Percentiles rank a stretch among this genome's conserved stretches.
phyloP scores from a whole-genome alignment of 2,113 vertebrate genomes.

The Bucco capensis region DNA sequence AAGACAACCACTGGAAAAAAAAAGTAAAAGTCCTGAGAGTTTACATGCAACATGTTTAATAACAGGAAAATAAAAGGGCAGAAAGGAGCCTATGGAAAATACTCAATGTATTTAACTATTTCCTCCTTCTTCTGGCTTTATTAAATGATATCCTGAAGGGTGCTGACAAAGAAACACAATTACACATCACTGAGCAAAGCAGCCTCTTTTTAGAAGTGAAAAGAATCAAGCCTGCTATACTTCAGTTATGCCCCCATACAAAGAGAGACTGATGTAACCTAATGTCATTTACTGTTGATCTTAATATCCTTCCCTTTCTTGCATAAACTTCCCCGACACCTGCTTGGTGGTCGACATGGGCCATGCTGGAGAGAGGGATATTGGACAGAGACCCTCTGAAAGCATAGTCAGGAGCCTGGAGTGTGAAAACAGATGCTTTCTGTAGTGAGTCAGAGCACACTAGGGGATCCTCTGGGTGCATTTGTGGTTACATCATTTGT shows the following conservation, averaged over 20 bases:
- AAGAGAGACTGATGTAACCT: not conserved
- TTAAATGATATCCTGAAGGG: conserved; percentile 66
- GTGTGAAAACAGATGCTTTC: conserved; percentile 40
- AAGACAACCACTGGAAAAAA: conserved; percentile 15
- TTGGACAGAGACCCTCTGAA: conserved; percentile 41
- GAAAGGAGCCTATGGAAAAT: conserved; percentile 62
- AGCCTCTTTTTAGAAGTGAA: not conserved
- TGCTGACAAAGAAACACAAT: conserved; percentile 51
- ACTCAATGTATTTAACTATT: conserved; percentile 62
- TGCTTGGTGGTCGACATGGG: conserved; percentile 20
- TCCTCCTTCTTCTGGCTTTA: conserved; percentile 65
- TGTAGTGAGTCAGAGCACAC: not conserved
- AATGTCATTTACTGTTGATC: conserved; percentile 25
- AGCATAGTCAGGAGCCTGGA: not conserved
- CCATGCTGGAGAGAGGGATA: not conserved
- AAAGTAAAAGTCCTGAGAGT: not conserved
- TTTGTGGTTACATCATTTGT: not conserved
- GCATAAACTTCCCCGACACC: conserved; percentile 51
- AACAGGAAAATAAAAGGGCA: conserved; percentile 57
- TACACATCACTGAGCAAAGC: not conserved
- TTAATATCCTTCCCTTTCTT: conserved; percentile 52
- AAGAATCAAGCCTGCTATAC: not conserved
- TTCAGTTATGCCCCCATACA: not conserved
- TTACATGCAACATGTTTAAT: conserved; percentile 50
- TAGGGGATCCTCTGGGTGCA: not conserved